phyloP scores from a whole-genome alignment of 1,140 invertebrate genomes.

The Orchestia grillus region DNA sequence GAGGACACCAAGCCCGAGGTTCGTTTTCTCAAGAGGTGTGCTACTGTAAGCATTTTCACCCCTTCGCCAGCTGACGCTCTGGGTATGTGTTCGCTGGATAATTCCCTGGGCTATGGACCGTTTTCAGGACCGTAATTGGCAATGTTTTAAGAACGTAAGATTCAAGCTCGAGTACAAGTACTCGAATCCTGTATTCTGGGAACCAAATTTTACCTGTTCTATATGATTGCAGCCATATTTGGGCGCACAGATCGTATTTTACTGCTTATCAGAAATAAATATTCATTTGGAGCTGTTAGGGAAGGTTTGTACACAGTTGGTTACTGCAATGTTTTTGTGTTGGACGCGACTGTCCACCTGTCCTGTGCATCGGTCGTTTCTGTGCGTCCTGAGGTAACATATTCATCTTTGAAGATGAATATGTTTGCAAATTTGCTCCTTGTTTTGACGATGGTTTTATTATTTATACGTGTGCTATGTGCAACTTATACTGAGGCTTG shows the following conservation, averaged over 20 bases:
- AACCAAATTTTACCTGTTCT: not conserved
- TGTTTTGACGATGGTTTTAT: no score
- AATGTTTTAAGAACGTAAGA: not conserved
- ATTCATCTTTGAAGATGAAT: no score
- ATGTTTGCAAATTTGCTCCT: not conserved
- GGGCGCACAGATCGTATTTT: no score
- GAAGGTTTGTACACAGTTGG: not conserved
- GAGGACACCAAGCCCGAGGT: not conserved
- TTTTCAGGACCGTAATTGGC: not conserved
- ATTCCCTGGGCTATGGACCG: not conserved
- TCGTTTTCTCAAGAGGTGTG: not conserved
- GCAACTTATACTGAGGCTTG: no score
- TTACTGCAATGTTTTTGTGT: no score
- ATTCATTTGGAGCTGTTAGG: no score
- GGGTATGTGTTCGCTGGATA: not conserved
- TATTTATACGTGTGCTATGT: not conserved
- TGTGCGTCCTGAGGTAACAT: no score
- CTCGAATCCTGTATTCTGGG: not conserved
- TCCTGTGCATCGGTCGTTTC: no score
- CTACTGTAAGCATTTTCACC: not conserved
- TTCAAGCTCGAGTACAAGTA: not conserved
- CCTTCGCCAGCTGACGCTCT: not conserved
- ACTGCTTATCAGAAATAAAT: no score
- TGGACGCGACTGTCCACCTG: no score
- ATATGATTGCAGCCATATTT: no score